Evolutionary conservation across 2,888 invertebrate species (phyloP).

Genomic region (Seira musarum): DNA sequence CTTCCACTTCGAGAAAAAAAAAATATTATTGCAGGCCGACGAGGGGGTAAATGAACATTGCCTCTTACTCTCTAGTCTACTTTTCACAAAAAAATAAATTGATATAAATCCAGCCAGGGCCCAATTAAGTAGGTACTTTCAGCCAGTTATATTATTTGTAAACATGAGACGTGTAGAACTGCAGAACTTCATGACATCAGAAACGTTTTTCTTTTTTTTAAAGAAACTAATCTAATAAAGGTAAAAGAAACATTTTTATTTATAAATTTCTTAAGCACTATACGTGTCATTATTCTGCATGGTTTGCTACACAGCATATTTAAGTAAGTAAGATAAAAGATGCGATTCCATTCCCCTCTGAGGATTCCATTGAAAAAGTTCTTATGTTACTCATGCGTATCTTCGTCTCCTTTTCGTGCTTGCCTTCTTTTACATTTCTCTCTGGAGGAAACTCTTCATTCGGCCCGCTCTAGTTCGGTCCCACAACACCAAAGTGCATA

Average conservation of each 20-base stretch:
- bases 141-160: no score
- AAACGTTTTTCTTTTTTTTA: not conserved
- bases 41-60: no score
- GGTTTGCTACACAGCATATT: not conserved
- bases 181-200: not conserved
- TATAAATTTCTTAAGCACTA: not conserved
- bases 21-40: no score
- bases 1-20: no score
- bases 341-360: not conserved
- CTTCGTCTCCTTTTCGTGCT: no score
- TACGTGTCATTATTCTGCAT: not conserved
- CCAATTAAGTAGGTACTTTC: no score
- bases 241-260: not conserved
- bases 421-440: not conserved
- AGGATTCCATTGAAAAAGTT: not conserved
- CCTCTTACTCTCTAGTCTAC: no score
- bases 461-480: no score
- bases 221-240: constrained; percentile 2
- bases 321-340: not conserved
- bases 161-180: not conserved
- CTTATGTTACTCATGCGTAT: not conserved
- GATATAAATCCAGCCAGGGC: no score
- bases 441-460: constrained; percentile 5
- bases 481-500: not conserved
- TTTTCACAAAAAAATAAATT: not conserved